Evolutionary conservation across 2,888 invertebrate genomes (phyloP).

Genomic region (Candidula unifasciata): DNA sequence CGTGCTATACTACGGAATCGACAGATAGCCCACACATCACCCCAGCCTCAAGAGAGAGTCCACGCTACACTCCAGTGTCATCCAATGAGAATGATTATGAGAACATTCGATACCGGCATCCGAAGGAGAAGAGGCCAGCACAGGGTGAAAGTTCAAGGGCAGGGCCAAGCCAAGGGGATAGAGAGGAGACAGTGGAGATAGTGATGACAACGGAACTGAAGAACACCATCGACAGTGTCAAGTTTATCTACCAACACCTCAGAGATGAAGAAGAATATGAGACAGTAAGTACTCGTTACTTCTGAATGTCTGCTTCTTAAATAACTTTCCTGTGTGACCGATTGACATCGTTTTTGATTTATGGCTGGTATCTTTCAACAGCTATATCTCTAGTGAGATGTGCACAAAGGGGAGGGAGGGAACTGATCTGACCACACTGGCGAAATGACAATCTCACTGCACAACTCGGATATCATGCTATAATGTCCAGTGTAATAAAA

Average conservation of each 20-base stretch:
- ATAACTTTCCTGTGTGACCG: no score
- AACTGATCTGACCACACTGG: no score
- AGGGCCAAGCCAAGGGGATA: background rate
- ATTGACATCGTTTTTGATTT: background rate
- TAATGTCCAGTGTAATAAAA: no score
- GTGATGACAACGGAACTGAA: slow-evolving; percentile 85
- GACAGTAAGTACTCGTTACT: slow-evolving; percentile 84
- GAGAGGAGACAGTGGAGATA: slow-evolving; percentile 80
- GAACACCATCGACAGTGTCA: slow-evolving; percentile 94
- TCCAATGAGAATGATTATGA: background rate
- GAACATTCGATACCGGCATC: background rate
- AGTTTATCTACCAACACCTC: slow-evolving; percentile 98
- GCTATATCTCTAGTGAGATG: background rate
- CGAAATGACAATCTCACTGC: no score
- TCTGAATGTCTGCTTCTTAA: no score
- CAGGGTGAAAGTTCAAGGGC: background rate
- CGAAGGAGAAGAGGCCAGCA: background rate
- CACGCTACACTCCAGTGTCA: background rate
- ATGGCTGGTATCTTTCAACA: background rate
- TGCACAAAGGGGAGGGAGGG: no score
- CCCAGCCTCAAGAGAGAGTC: no score
- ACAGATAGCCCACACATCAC: background rate
- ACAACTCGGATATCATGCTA: no score
- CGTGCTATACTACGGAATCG: background rate
- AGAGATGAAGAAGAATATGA: slow-evolving; percentile 98